These are phyloP conservation scores for Pollenia griseotomentosa DNA, from an alignment of 2,888 invertebrate species.

Conservation along the genomic window DNA sequence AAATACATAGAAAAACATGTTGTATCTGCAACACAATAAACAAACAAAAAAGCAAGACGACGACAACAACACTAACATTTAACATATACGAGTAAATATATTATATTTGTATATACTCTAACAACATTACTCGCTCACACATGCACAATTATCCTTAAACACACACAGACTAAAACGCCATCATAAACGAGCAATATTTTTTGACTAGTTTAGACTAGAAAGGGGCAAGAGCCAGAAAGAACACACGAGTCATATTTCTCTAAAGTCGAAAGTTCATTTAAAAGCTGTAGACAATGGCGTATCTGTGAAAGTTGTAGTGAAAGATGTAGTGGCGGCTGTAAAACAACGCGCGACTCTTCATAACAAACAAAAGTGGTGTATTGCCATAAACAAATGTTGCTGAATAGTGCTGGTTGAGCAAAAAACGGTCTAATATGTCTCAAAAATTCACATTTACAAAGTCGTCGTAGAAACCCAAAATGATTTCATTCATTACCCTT, in stretches of 20 bases:
- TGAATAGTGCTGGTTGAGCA: constrained; percentile 44
- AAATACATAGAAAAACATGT: constrained; percentile 65
- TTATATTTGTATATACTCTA: constrained; percentile 11
- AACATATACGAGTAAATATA: constrained; percentile 34
- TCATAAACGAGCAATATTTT: constrained; percentile 36
- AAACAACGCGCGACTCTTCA: constrained; percentile 40
- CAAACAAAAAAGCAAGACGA: constrained; percentile 23
- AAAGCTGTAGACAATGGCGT: constrained; percentile 50
- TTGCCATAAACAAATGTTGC: constrained; percentile 58
- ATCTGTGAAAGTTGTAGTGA: constrained; percentile 4
- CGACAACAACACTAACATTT: constrained; percentile 52
- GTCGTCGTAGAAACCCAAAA: constrained; percentile 48
- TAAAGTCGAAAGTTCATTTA: constrained; percentile 67
- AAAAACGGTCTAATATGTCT: constrained; percentile 52
- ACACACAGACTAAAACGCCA: not conserved
- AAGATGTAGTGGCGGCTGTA: constrained; percentile 24
- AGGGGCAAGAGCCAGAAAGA: not conserved
- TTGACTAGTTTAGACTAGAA: constrained; percentile 16
- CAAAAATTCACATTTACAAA: constrained; percentile 37
- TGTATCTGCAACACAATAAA: constrained; percentile 58
- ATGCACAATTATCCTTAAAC: constrained; percentile 24
- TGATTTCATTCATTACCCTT: constrained; percentile 64
- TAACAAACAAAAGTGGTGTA: constrained; percentile 32
- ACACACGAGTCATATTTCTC: constrained; percentile 58
- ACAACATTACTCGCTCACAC: constrained; percentile 37